Evolutionary conservation across 2,888 invertebrate genomes (phyloP), one percentile per base, ranked within the genome.

Genomic region (Amphipyra tragopoginis): DNA sequence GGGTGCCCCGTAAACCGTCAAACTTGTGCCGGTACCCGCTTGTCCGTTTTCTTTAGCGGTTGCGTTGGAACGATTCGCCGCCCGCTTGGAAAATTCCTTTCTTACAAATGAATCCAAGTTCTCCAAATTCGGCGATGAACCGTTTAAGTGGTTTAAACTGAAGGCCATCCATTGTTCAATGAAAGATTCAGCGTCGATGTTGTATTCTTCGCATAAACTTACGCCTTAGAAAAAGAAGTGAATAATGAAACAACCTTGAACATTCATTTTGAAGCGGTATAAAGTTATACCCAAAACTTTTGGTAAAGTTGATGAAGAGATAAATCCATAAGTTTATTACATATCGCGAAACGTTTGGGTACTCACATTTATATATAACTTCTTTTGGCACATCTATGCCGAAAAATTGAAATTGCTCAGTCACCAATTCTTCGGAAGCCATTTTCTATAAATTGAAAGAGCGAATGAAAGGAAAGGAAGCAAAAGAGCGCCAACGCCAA

Each of bases 131-230:
- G 97, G 96, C 36, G 96, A 92, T 0, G 95, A 95, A 38, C 96
- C 96, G 75, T 95, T 94, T 70, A 96, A 89, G 83, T 96, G 91
- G 36, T 97, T 96, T 58, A 96, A 92, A 79, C 96, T 96, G 86
- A 96, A 98, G 15, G 97, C 97, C 92, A 97, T 96, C 97, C 97
- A 98, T 93, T 96, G 96, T 85, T 97, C 96, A 53, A 96, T 97
- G 77, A 97, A 96, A 80, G 96, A 96, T 84, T 96, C 96, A 40
- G 97, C 96, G 71, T 95, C 95, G 51, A 97, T 90, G 79, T 95
- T 91, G 85, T 97, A 96, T 54, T 94, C 94, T 70, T 93, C 88
- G 85, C 97, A 97, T 73, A 97, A 90, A 86, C 96, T 96, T 81
- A 96, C 93, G 95, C 97, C 94, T 94, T 84, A 64, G 70, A 82